phyloP scores from a whole-genome alignment of 2,113 vertebrate species.

The Speoplatyrhinus poulsoni region DNA sequence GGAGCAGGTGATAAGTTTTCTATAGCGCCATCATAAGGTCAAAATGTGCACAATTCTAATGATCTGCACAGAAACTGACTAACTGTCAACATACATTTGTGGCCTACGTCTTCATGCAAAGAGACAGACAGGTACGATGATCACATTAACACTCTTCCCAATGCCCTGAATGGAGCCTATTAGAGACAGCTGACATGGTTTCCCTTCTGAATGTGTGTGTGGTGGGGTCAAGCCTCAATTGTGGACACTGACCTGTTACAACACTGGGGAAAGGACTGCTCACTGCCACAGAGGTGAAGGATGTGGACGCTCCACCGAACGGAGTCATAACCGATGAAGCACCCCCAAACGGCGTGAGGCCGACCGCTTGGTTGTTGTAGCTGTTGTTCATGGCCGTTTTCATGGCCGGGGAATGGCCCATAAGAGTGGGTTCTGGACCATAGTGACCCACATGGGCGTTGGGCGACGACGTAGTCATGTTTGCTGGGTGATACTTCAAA shows the following conservation, averaged over 20 bases:
- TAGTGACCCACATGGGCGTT: conserved; percentile 83
- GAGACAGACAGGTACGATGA: background rate
- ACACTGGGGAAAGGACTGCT: conserved; percentile 70
- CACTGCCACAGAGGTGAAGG: conserved; percentile 70
- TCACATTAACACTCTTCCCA: too few relatives aligned
- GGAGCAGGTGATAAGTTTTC: too few relatives aligned
- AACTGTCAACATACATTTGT: too few relatives aligned
- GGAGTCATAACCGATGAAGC: conserved; percentile 69
- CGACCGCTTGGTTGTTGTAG: conserved; percentile 65
- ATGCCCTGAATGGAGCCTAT: too few relatives aligned
- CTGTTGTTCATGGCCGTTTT: conserved; percentile 69
- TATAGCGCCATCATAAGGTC: too few relatives aligned
- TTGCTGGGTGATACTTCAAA: conserved; percentile 89
- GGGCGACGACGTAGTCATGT: conserved; percentile 73
- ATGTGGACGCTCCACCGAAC: conserved; percentile 81
- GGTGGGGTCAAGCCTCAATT: background rate
- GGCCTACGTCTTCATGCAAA: too few relatives aligned
- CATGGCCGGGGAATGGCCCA: conserved; percentile 75
- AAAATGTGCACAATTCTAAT: too few relatives aligned
- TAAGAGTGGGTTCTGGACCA: conserved; percentile 87
- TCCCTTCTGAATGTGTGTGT: too few relatives aligned
- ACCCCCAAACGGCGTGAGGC: conserved; percentile 85
- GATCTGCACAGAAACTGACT: too few relatives aligned
- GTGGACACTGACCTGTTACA: conserved; percentile 69
- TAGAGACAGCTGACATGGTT: too few relatives aligned